Base-by-base conservation (phyloP, 2,888 invertebrate genomes). In the Mantis religiosa region DNA sequence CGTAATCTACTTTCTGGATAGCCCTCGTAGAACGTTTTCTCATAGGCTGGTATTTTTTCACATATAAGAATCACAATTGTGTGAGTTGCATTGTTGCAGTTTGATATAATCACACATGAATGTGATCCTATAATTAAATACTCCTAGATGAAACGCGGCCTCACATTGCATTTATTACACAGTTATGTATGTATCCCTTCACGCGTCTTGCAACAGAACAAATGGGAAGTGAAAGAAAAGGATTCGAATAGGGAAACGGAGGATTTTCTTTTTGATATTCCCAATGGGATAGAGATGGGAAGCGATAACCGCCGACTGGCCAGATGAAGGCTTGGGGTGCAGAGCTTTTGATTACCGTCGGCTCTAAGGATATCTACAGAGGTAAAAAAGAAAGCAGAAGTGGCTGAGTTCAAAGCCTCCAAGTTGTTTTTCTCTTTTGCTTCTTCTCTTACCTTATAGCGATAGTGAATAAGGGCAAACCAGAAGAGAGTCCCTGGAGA, bases 261-360 rank as follows among this genome's bases (percentile, higher is more conserved):
- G 54, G 25, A 25, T 71, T 71, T 71, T 71, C 15, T 20, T 87
- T 87, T 82, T 87, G 87, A 87, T 82, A 87, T 87, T 87, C 87
- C 87, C 87, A 54, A 54, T 25, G 82, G 82, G 30, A 30, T 28
- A 87, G 54, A 85, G 20, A 54, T 85, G 47, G 54, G 81, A 81
- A 81, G 30, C 82, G 87, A 86, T 85, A 85, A 85, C 85, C 47
- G 47, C 47, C 47, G 47, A 85, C 47, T 85, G 85, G 27, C n/a
- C 47, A 71, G 54, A 71, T 71, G 54, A n/a, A 47, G 85, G 85
- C 47, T 12, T 85, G 85, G 30, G n/a, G 85, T 85, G 85, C 30
- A 20, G 41, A 28, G 86, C 87, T 87, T 87, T 87, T 87, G 87
- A 87, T 87, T 87, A 82, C 87, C 54, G 87, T 14, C 81, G 87